A percentile compares a stretch with the other conserved stretches of the same genome.
These are phyloP conservation scores for Brachyhypopomus occidentalis DNA, from an alignment of 2,113 vertebrate genomes.

Conservation along the genomic window DNA sequence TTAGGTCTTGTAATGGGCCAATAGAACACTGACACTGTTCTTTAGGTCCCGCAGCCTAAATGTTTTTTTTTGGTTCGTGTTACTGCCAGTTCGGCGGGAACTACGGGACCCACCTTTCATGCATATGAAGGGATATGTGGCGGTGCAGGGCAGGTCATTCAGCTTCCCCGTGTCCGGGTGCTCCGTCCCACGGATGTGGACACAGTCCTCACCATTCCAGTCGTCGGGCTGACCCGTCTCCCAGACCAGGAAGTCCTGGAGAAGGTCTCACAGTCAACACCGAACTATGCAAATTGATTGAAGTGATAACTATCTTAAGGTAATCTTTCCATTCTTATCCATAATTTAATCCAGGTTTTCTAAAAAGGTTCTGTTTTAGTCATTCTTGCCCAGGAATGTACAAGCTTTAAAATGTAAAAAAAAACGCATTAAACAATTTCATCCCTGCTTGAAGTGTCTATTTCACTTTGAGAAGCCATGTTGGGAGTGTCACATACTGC, in stretches of 20 bases:
- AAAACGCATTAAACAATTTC: not conserved
- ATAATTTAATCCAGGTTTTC: too few species aligned
- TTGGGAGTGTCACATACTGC: slow-evolving; percentile 59
- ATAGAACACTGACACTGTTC: too few species aligned
- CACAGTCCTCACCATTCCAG: slow-evolving; percentile 75
- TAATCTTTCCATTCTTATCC: too few species aligned
- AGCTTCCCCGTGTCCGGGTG: slow-evolving; percentile 56
- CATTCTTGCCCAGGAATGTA: not conserved
- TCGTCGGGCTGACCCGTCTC: slow-evolving; percentile 69
- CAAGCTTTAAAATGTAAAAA: not conserved
- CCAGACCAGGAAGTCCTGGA: slow-evolving; percentile 70
- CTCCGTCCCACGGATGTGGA: slow-evolving; percentile 59
- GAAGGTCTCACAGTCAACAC: not conserved
- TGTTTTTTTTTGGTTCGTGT: too few species aligned
- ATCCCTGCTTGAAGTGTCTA: too few species aligned
- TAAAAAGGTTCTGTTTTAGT: too few species aligned
- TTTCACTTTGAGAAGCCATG: not conserved
- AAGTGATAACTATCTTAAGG: too few species aligned
- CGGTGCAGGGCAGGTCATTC: slow-evolving; percentile 68
- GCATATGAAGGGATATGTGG: slow-evolving; percentile 69
- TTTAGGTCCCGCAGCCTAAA: too few species aligned
- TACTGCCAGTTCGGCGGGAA: not conserved
- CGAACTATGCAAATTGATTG: not conserved
- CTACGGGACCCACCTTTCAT: slow-evolving; percentile 67
- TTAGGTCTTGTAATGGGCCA: too few species aligned